These are phyloP conservation scores for Lucilia sericata DNA, from an alignment of 1,140 invertebrate species.

Conservation along the genomic window DNA sequence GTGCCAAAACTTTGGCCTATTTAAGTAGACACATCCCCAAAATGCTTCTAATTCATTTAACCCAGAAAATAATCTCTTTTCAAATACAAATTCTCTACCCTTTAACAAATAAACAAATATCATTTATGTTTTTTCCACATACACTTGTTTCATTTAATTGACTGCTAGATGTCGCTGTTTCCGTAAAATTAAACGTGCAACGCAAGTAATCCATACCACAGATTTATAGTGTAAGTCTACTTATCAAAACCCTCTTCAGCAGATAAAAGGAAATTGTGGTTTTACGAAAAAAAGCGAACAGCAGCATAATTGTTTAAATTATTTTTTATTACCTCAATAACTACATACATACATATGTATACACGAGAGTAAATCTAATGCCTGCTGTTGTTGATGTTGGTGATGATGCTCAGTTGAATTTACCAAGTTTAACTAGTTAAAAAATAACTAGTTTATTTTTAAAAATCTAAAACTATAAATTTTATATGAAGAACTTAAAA, in stretches of 20 bases:
- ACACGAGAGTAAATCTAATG: background rate
- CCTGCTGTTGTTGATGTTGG: background rate
- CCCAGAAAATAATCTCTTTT: too few species aligned
- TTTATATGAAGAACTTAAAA: background rate
- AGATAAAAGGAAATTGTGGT: slow-evolving; percentile 1
- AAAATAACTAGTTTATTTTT: background rate
- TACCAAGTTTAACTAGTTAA: background rate
- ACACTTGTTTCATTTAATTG: background rate
- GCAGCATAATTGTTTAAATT: slow-evolving; percentile 20
- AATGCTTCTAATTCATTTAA: too few species aligned
- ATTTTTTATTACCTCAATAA: slow-evolving; percentile 7
- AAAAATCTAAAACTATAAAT: background rate
- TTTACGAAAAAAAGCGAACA: background rate
- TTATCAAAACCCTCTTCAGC: background rate
- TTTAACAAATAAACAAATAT: too few species aligned
- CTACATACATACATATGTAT: too few species aligned
- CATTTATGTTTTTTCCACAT: too few species aligned
- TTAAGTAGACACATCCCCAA: too few species aligned
- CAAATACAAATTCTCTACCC: too few species aligned
- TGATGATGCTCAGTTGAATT: background rate
- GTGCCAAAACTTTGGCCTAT: too few species aligned
- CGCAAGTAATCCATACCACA: background rate
- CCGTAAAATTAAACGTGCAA: slow-evolving; percentile 2
- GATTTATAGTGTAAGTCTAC: background rate
- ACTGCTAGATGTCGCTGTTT: background rate